Percentiles rank a stretch among this genome's conserved stretches.
Conservation (phyloP, 2,888 invertebrate genomes). For the Alcis repandata region DNA sequence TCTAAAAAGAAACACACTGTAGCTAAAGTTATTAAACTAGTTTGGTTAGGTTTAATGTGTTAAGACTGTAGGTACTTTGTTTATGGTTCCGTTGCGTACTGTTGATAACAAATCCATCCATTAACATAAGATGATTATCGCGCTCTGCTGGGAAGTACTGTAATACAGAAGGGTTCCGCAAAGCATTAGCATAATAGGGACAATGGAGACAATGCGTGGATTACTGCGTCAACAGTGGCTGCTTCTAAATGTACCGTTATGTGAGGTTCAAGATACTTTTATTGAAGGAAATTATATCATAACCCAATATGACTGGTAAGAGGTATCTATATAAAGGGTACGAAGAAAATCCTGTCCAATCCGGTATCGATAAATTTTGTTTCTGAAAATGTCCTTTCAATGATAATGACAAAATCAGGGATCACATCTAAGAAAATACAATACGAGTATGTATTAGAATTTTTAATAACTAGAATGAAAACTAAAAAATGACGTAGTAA, state of each 20-base stretch:
- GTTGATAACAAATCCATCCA: conserved; percentile 28
- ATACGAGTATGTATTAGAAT: no score
- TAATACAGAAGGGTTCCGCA: conserved; percentile 20
- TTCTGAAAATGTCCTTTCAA: no score
- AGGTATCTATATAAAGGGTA: background rate
- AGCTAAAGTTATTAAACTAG: background rate
- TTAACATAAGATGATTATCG: conserved; percentile 43
- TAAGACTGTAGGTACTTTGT: background rate
- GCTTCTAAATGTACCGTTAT: conserved; percentile 32
- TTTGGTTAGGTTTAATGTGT: background rate
- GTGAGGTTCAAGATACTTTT: conserved; percentile 32
- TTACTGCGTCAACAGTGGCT: conserved; percentile 49
- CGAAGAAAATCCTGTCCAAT: no score
- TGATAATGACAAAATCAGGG: no score
- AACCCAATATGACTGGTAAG: background rate
- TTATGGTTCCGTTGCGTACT: conserved; percentile 14
- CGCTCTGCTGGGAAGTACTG: conserved; percentile 31
- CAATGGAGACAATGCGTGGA: conserved; percentile 56
- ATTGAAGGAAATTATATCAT: background rate
- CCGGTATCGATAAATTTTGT: no score
- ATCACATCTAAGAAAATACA: no score
- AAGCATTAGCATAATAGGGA: conserved; percentile 45
- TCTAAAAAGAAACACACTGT: no score
- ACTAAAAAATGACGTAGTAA: no score
- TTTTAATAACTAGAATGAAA: no score